Evolutionary conservation across 2,797 vertebrate genomes (phyloP).

Genomic region (Picus viridis): DNA sequence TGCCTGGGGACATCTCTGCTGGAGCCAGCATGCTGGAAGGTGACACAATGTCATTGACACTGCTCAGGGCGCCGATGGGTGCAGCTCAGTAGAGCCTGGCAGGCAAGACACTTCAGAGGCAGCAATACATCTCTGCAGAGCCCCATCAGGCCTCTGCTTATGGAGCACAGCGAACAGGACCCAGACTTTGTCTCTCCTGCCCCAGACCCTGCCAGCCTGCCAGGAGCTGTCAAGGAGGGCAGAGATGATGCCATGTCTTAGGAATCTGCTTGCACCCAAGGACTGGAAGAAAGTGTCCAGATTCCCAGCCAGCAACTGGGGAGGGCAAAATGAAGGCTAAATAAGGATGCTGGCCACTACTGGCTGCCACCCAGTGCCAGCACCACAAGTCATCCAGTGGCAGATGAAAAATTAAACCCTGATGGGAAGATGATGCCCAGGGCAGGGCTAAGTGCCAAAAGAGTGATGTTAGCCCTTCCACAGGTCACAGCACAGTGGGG

Average conservation of each 20-base stretch:
- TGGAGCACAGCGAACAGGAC: not conserved
- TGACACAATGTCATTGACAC: accelerated
- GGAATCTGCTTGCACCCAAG: not conserved
- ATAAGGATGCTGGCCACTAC: not conserved
- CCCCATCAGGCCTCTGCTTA: not conserved
- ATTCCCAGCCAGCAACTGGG: not conserved
- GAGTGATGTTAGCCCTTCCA: not conserved
- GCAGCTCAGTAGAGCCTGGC: not conserved
- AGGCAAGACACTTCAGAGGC: not conserved
- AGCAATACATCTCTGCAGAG: not conserved
- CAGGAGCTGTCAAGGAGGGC: not conserved
- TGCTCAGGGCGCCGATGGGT: accelerated
- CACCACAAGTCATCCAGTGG: not conserved
- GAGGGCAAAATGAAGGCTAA: not conserved
- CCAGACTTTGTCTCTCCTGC: not conserved
- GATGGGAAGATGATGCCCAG: not conserved
- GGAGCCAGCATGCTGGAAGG: accelerated
- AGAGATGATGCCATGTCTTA: accelerated
- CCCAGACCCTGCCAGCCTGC: not conserved
- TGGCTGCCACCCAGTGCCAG: not conserved
- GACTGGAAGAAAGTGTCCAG: not conserved
- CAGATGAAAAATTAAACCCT: not conserved
- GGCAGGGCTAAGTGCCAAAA: not conserved
- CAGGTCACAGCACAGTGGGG: accelerated
- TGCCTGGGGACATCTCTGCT: not conserved